Evolutionary conservation across 2,113 vertebrate species (phyloP), one percentile per base, ranked within the genome.

Genomic region (Gambusia holbrooki): DNA sequence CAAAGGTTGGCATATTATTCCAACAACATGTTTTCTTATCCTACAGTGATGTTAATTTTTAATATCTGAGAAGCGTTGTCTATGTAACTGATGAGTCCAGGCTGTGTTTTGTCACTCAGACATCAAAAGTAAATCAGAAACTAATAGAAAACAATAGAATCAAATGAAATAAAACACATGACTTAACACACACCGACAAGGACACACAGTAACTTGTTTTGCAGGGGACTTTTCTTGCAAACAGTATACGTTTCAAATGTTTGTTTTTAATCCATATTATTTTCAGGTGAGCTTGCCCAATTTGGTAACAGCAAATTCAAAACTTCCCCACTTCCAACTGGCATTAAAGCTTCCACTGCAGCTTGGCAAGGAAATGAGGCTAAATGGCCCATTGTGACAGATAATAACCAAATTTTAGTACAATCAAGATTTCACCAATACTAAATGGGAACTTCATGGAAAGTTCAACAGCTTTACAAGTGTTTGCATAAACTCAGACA

Each of bases 321-420:
- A 76, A 81, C 3, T 7, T 71, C 45, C 35, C 1, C 35, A 42
- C 17, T 17, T 42, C 0, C 54, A 5, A 54, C 66, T 63, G 42
- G 13, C 22, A 22, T 40, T 28, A 12, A 45, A 73, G 48, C 58
- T 82, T 45, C 60, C 27, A 33, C 27, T 12, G 9, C 29, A 62
- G 28, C 17, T 37, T 5, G 35, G 48, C 19, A 65, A 42, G 70
- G 64, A 83, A 79, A 86, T 74, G 17, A 84, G 73, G 28, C 1
- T 27, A 13, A 33, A 63, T 29, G 51, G 17, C 14, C 58, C 32
- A 45, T 62, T 62, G 80, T 25, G 32, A 45, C 33, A 71, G 63
- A 84, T 69, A 80, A 71, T 22, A 88, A 81, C 84, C 82, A 90
- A 89, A 89, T 86, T 4, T 77, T 65, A 27, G 66, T 29, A 5